These are phyloP conservation scores for Pangasius larnaudii DNA, from an alignment of 2,797 vertebrate genomes.

Conservation along the genomic window DNA sequence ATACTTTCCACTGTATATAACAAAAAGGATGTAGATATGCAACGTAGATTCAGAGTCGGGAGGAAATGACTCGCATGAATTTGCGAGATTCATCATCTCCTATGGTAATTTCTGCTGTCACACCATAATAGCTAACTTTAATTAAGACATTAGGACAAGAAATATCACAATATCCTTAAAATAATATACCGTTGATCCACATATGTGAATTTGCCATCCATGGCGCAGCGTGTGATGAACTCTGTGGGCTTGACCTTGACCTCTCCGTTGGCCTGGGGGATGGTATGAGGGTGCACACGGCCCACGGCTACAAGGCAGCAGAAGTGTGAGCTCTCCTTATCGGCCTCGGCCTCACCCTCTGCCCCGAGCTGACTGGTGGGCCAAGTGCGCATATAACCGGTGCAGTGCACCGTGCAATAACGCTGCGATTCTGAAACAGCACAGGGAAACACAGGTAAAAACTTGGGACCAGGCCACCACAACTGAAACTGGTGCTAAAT, in stretches of 20 bases:
- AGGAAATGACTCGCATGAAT: background rate
- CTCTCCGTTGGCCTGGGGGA: constrained; percentile 81
- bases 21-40: background rate
- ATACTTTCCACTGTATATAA: background rate
- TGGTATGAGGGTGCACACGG: constrained; percentile 78
- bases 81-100: background rate
- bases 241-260: constrained; percentile 88
- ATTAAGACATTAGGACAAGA: background rate
- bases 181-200: constrained; percentile 90
- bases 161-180: background rate
- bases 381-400: constrained; percentile 94
- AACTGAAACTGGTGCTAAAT: background rate
- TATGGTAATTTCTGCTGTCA: background rate
- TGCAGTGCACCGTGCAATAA: constrained; percentile 93
- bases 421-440: constrained; percentile 82
- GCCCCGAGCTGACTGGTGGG: constrained; percentile 80
- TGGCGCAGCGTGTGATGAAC: constrained; percentile 90
- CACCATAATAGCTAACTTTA: background rate
- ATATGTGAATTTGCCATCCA: constrained; percentile 96
- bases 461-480: background rate
- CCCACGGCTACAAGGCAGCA: constrained; percentile 93
- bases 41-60: no score
- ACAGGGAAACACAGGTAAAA: background rate
- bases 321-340: constrained; percentile 83
- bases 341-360: constrained; percentile 81